phyloP scores from a whole-genome alignment of 1,140 invertebrate genomes.

The Drosophila azteca region DNA sequence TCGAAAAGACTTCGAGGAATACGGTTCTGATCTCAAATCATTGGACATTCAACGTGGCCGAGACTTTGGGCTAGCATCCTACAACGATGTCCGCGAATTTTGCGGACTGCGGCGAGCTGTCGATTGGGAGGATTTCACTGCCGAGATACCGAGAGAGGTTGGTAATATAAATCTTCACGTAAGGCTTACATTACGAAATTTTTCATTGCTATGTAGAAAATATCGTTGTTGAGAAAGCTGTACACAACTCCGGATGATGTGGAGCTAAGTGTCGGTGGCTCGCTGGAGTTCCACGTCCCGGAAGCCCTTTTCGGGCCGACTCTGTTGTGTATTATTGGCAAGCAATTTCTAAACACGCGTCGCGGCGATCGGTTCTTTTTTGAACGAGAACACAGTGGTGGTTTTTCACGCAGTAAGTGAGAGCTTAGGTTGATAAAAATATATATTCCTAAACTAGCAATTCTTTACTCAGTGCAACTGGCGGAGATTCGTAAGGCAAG shows the following conservation, averaged over 20 bases:
- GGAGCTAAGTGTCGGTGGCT: constrained; percentile 93
- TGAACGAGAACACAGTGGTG: constrained; percentile 87
- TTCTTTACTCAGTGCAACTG: constrained; percentile 88
- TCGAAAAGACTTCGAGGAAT: constrained; percentile 84
- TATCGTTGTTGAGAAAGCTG: constrained; percentile 54
- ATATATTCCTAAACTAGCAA: neutral
- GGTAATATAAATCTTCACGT: constrained; percentile 23
- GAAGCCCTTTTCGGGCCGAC: constrained; percentile 94
- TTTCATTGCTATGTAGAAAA: constrained; percentile 57
- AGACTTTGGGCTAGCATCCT: constrained; percentile 93
- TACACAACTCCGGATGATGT: constrained; percentile 89
- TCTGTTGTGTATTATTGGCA: constrained; percentile 93
- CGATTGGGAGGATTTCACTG: constrained; percentile 88
- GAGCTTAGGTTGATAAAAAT: constrained; percentile 26
- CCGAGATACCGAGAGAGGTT: constrained; percentile 89
- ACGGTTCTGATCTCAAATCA: constrained; percentile 88
- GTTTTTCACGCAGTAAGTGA: constrained; percentile 89
- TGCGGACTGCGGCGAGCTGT: constrained; percentile 90
- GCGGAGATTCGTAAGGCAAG: constrained; percentile 92
- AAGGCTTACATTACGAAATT: neutral
- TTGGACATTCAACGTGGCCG: constrained; percentile 94
- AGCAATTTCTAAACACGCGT: constrained; percentile 93
- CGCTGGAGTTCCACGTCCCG: constrained; percentile 90
- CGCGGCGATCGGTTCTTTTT: constrained; percentile 93
- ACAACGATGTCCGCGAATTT: constrained; percentile 91